Conservation (phyloP, 2,888 invertebrate species). For the Hyles lineata region DNA sequence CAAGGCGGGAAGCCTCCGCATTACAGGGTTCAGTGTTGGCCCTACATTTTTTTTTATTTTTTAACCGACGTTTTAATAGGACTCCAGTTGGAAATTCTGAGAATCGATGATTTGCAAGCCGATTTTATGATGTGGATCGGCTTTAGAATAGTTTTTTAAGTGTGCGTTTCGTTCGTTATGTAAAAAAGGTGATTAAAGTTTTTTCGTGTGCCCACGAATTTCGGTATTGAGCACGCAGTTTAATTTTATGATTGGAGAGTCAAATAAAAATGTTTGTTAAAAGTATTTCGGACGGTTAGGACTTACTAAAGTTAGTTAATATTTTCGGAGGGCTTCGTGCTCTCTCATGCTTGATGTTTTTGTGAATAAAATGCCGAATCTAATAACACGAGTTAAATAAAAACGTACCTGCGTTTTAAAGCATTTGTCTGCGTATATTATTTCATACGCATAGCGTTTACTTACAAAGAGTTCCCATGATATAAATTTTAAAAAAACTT, state of each 20-base stretch:
- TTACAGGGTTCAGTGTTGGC: slow-evolving; percentile 71
- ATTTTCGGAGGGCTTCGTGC: slow-evolving; percentile 20
- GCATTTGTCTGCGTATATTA: background rate
- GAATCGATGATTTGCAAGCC: slow-evolving; percentile 68
- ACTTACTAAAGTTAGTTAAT: slow-evolving; percentile 24
- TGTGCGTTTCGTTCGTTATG: slow-evolving; percentile 39
- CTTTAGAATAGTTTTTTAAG: slow-evolving; percentile 46
- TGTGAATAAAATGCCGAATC: slow-evolving; percentile 12
- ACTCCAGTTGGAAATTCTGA: slow-evolving; percentile 59
- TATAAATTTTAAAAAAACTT: background rate
- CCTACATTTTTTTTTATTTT: slow-evolving; percentile 66
- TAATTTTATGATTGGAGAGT: slow-evolving; percentile 25
- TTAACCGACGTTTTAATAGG: slow-evolving; percentile 74
- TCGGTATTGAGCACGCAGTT: slow-evolving; percentile 20
- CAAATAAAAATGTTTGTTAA: slow-evolving; percentile 26
- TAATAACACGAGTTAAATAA: slow-evolving; percentile 13
- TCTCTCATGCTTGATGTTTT: slow-evolving; percentile 23
- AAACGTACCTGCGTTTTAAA: slow-evolving; percentile 4
- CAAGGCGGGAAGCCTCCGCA: slow-evolving; percentile 70
- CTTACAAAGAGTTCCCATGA: background rate
- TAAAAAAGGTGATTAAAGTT: slow-evolving; percentile 36
- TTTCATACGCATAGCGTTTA: background rate
- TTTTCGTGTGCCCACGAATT: slow-evolving; percentile 32
- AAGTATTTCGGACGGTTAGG: slow-evolving; percentile 26
- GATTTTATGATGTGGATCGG: slow-evolving; percentile 42